Evolutionary conservation across 2,888 invertebrate species (phyloP).

Genomic region (Pheosia gnoma): DNA sequence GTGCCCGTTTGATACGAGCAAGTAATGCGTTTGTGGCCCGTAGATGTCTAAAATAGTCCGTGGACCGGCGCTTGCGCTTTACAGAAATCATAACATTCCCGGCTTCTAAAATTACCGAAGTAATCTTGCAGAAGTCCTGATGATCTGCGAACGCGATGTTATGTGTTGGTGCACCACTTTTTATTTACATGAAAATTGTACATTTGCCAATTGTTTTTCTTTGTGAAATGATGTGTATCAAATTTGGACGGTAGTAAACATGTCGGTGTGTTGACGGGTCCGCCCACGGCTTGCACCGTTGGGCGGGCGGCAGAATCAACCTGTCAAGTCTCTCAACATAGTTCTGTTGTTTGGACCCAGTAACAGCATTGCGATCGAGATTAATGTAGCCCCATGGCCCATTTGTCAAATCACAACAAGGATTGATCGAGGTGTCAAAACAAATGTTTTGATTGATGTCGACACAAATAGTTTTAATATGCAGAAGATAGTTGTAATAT

Average conservation of each 20-base stretch:
- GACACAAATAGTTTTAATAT: not conserved
- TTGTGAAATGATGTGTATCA: slow-evolving; percentile 34
- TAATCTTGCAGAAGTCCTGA: slow-evolving; percentile 51
- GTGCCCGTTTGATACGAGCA: slow-evolving; percentile 21
- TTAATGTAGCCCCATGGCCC: not conserved
- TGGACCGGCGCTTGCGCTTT: slow-evolving; percentile 46
- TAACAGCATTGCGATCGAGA: not conserved
- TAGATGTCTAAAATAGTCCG: slow-evolving; percentile 53
- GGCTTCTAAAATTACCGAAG: slow-evolving; percentile 57
- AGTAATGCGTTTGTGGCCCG: slow-evolving; percentile 21
- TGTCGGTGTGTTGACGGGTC: slow-evolving; percentile 34
- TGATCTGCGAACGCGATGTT: slow-evolving; percentile 12
- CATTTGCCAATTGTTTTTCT: slow-evolving; percentile 60
- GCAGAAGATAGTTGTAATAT: not conserved
- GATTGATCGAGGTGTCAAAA: not conserved
- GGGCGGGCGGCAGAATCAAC: not conserved
- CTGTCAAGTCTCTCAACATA: slow-evolving; percentile 2
- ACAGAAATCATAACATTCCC: slow-evolving; percentile 58
- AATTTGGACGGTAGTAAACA: slow-evolving; percentile 49
- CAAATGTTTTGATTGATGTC: not conserved
- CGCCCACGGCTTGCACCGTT: slow-evolving; percentile 6
- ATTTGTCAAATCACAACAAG: not conserved
- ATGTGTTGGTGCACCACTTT: slow-evolving; percentile 22
- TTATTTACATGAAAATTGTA: slow-evolving; percentile 53
- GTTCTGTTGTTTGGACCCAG: not conserved